These are phyloP conservation scores for Miniopterus natalensis DNA, from an alignment of 2,113 vertebrate species.

Conservation along the genomic window DNA sequence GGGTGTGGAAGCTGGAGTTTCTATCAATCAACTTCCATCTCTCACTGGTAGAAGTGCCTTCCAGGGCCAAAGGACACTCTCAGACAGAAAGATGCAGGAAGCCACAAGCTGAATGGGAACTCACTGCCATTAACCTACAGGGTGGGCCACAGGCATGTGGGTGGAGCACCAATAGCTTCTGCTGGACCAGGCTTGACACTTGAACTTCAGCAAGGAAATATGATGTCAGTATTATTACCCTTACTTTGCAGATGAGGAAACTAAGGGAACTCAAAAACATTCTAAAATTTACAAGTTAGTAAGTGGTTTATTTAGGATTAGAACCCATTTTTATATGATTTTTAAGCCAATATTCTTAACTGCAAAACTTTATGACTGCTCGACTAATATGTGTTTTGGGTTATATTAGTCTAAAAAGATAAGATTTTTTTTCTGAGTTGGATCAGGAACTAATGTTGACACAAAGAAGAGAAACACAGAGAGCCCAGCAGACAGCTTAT, in stretches of 20 bases:
- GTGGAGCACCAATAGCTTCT: background rate
- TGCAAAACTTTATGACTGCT: background rate
- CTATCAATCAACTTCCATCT: background rate
- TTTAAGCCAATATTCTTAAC: slow-evolving; percentile 42
- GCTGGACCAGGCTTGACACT: background rate
- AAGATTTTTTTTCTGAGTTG: background rate
- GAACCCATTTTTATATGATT: slow-evolving; percentile 23
- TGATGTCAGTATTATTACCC: background rate
- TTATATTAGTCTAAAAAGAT: slow-evolving; percentile 51
- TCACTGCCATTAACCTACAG: background rate
- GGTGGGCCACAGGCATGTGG: background rate
- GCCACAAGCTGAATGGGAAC: background rate
- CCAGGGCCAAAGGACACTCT: background rate
- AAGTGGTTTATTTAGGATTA: slow-evolving; percentile 25
- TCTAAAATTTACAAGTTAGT: slow-evolving; percentile 32
- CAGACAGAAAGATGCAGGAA: background rate
- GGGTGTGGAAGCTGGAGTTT: background rate
- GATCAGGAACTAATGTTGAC: background rate
- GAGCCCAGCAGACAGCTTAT: background rate
- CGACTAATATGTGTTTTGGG: background rate
- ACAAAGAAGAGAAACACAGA: background rate
- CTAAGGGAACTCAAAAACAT: background rate
- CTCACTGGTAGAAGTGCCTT: background rate
- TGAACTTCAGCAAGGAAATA: slow-evolving; percentile 27
- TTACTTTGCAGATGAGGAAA: slow-evolving; percentile 19